Evolutionary conservation across 2,113 vertebrate genomes (phyloP).

Genomic region (Trichechus manatus): DNA sequence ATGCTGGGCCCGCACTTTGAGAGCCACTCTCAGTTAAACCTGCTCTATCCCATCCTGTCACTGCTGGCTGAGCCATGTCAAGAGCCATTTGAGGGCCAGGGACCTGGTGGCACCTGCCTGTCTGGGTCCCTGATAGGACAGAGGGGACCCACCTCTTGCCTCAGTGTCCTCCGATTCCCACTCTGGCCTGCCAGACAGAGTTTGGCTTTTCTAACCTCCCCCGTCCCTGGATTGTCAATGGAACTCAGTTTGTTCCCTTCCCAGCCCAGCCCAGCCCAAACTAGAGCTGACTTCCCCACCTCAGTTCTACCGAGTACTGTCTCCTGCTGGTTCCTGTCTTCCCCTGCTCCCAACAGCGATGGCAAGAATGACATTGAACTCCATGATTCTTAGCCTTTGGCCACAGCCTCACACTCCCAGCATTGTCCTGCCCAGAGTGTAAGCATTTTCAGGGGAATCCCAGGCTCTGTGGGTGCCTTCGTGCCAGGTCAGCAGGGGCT

Average conservation of each 20-base stretch:
- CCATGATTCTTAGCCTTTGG: background rate
- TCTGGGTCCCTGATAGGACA: background rate
- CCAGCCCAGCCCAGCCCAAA: background rate
- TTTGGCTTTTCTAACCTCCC: background rate
- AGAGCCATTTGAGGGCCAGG: too few species aligned
- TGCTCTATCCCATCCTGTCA: background rate
- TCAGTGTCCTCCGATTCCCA: background rate
- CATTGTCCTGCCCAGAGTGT: background rate
- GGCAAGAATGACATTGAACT: background rate
- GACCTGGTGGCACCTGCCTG: background rate
- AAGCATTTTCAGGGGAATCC: background rate
- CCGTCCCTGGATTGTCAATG: background rate
- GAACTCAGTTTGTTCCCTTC: background rate
- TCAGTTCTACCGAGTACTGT: rapidly evolving
- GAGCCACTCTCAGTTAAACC: background rate
- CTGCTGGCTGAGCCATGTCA: background rate
- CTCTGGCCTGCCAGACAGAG: background rate
- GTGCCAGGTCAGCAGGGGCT: background rate
- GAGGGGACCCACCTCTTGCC: background rate
- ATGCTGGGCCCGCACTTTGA: background rate
- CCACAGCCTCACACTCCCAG: too few species aligned
- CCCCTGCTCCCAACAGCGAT: background rate
- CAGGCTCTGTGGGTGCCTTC: background rate
- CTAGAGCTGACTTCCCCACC: background rate
- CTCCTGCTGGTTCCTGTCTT: background rate